Evolutionary conservation across 2,888 invertebrate species (phyloP), one percentile per base, ranked within the genome.

Genomic region (Ischnus inquisitorius): DNA sequence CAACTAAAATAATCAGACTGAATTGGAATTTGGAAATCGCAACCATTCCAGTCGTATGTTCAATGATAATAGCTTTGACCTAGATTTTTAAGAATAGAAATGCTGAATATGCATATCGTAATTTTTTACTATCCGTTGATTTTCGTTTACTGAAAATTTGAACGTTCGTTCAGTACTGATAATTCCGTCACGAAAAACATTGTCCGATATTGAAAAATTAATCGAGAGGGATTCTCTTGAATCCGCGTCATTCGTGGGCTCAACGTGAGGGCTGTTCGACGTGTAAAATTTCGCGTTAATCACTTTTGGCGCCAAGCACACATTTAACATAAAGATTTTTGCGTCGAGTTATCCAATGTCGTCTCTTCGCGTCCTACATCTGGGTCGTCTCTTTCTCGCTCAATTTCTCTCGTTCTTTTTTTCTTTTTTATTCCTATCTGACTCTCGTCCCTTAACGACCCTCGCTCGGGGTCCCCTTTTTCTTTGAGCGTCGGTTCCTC

Each of bases 381-480:
- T 90, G 88, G 89, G 89, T 89, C 88, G 88, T 87, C 88, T 74
- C 85, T 85, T 77, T 62, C 83, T 72, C 78, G 65, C 83, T 72
- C 51, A 68, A 8, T 80, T 46, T 51, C 62, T 43, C 72, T 43
- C 28, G 25, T 22, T 43, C 39, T 14, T 48, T 39, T 41, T 57
- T 12, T 67, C 72, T 67, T 41, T 16, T 39, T 74, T 57, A 62
- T 71, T 43, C 51, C 62, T 60, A 67, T 65, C 54, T 65, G 51
- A 72, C 46, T 10, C 48, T 72, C 67, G 71, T 82, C 88, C 88
- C 43, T 48, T 48, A 43, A 8, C 64, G 22, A 67, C 46, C 43
- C 48, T 48, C 67, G 62, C 6, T 62, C 62, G 28, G 10, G n/a
- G 14, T 62, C 19, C 10, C 54, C 57, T 34, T 25, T 54, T 34